These are phyloP conservation scores for Leontopithecus rosalia DNA, from an alignment of 2,797 vertebrate species.

Conservation along the genomic window DNA sequence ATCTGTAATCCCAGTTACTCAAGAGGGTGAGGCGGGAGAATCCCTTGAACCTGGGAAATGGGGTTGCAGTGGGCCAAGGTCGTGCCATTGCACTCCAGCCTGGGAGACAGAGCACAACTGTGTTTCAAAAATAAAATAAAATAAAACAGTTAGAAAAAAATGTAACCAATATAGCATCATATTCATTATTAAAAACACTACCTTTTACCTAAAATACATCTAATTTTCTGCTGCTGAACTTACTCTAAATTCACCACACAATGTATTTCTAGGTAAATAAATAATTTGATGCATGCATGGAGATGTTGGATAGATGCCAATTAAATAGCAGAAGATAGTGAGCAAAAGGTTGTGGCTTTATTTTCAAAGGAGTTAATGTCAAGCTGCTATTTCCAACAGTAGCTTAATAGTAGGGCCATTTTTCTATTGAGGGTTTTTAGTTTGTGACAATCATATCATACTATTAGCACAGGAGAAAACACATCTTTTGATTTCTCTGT, in stretches of 20 bases:
- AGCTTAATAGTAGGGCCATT: neutral
- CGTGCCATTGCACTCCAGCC: neutral
- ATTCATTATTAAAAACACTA: neutral
- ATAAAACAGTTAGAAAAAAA: neutral
- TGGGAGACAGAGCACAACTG: neutral
- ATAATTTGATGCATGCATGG: neutral
- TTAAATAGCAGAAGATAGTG: neutral
- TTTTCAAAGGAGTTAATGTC: neutral
- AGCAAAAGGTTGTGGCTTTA: neutral
- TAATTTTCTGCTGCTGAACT: neutral
- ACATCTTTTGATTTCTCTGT: neutral
- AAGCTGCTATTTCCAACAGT: neutral
- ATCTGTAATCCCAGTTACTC: neutral
- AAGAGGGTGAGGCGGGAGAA: neutral
- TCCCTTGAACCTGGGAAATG: fast-evolving
- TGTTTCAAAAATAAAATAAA: neutral
- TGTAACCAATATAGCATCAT: neutral
- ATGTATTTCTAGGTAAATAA: constrained; percentile 42
- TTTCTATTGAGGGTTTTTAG: neutral
- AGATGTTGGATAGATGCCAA: neutral
- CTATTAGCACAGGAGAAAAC: neutral
- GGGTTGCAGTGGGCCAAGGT: too few species aligned
- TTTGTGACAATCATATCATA: neutral
- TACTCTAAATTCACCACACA: constrained; percentile 1
- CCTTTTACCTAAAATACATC: neutral